Evolutionary conservation across 2,888 invertebrate species (phyloP).

Genomic region (Hypomecis atomaria): DNA sequence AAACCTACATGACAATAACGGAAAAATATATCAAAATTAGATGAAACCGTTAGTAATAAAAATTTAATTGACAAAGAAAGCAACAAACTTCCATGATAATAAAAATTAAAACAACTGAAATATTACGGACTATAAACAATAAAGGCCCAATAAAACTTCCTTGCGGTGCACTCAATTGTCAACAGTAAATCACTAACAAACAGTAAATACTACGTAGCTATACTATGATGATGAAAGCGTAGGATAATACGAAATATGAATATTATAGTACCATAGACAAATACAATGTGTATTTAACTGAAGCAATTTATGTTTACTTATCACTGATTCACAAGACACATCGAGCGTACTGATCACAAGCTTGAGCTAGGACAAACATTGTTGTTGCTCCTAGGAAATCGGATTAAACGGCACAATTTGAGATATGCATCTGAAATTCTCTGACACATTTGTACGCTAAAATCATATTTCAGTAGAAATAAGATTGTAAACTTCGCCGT

Average conservation of each 20-base stretch:
- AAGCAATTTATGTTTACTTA: slow-evolving; percentile 28
- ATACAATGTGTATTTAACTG: slow-evolving; percentile 20
- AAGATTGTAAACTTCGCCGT: background rate
- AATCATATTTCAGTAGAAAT: slow-evolving; percentile 22
- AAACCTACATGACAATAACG: background rate
- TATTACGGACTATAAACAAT: slow-evolving; percentile 27
- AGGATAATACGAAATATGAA: slow-evolving; percentile 17
- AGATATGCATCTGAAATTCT: slow-evolving; percentile 28
- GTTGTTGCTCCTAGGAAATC: slow-evolving; percentile 28
- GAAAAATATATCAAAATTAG: background rate
- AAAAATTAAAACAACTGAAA: slow-evolving; percentile 17
- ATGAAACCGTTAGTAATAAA: background rate
- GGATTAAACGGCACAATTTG: slow-evolving; percentile 31
- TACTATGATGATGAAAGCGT: slow-evolving; percentile 13
- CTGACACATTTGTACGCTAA: slow-evolving; percentile 21
- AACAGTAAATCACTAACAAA: slow-evolving; percentile 27
- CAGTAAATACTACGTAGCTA: no score
- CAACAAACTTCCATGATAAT: slow-evolving; percentile 9
- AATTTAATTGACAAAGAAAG: slow-evolving; percentile 6
- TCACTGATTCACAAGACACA: slow-evolving; percentile 25
- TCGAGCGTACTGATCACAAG: slow-evolving; percentile 15
- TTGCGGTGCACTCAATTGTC: slow-evolving; percentile 29
- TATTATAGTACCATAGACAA: no score
- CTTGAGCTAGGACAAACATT: slow-evolving; percentile 30
- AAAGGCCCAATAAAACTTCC: slow-evolving; percentile 29